phyloP scores from a whole-genome alignment of 2,113 vertebrate species.

The Indicator maculatus region DNA sequence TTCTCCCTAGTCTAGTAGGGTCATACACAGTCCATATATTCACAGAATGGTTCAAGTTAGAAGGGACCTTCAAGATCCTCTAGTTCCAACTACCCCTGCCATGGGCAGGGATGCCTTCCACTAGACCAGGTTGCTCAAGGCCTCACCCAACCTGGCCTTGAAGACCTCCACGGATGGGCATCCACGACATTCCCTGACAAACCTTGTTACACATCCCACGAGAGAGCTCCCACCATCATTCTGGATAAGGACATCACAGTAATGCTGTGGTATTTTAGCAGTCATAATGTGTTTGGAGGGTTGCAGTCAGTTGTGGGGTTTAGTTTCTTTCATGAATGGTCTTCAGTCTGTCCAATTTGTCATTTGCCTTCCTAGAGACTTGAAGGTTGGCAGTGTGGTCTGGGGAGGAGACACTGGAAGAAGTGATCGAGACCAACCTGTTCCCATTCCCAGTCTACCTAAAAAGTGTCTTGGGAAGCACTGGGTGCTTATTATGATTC shows the following conservation, averaged over 20 bases:
- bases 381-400: not conserved
- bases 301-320: not conserved
- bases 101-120: too few species aligned
- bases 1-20: too few species aligned
- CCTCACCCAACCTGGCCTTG: too few species aligned
- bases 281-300: not conserved
- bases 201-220: rapidly evolving
- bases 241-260: not conserved
- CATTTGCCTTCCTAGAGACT: not conserved
- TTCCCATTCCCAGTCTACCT: not conserved
- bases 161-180: too few species aligned
- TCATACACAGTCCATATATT: rapidly evolving
- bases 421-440: not conserved
- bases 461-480: not conserved
- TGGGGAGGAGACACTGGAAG: not conserved
- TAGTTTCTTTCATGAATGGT: not conserved
- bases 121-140: too few species aligned
- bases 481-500: not conserved
- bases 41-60: too few species aligned
- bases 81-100: too few species aligned
- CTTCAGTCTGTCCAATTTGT: not conserved
- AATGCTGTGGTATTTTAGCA: not conserved
- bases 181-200: too few species aligned
- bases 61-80: too few species aligned
- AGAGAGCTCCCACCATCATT: not conserved